Percentiles rank a stretch among this genome's conserved stretches.
These are phyloP conservation scores for Planiliza haematocheilus DNA, from an alignment of 2,113 vertebrate species.

Conservation along the genomic window DNA sequence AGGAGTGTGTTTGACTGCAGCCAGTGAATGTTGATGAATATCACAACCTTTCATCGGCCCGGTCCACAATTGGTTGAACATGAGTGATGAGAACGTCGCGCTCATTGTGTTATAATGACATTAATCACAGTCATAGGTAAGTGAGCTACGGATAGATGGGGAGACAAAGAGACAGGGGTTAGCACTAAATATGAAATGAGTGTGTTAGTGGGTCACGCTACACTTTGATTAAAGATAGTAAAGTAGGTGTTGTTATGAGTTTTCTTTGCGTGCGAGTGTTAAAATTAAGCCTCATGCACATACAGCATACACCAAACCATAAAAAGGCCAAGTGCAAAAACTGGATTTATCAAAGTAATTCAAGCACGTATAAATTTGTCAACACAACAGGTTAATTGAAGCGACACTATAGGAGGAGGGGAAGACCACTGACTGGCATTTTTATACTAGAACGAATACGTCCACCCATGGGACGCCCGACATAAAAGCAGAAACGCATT, in stretches of 20 bases:
- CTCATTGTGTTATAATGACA: conserved; percentile 70
- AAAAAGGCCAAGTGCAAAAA: too few relatives aligned
- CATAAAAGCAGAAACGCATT: conserved; percentile 88
- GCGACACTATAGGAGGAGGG: conserved; percentile 55
- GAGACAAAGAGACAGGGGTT: conserved; percentile 18
- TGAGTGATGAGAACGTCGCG: conserved; percentile 67
- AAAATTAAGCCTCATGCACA: not conserved
- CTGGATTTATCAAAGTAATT: too few relatives aligned
- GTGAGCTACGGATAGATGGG: conserved; percentile 24
- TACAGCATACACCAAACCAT: not conserved
- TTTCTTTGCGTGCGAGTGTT: not conserved
- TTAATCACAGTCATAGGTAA: conserved; percentile 62
- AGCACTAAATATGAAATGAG: conserved; percentile 29
- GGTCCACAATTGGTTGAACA: conserved; percentile 46
- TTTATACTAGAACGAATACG: conserved; percentile 87
- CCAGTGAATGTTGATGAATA: conserved; percentile 65
- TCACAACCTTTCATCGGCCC: conserved; percentile 67
- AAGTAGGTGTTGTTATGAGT: not conserved
- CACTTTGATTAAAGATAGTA: conserved; percentile 23
- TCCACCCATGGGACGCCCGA: conserved; percentile 87
- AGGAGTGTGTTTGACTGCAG: conserved; percentile 62
- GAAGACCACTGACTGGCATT: conserved; percentile 86
- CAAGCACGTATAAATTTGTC: not conserved
- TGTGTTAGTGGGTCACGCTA: conserved; percentile 34
- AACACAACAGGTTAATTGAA: not conserved